These are phyloP conservation scores for Dermolepida albohirtum DNA, from an alignment of 2,888 invertebrate genomes.

Conservation along the genomic window DNA sequence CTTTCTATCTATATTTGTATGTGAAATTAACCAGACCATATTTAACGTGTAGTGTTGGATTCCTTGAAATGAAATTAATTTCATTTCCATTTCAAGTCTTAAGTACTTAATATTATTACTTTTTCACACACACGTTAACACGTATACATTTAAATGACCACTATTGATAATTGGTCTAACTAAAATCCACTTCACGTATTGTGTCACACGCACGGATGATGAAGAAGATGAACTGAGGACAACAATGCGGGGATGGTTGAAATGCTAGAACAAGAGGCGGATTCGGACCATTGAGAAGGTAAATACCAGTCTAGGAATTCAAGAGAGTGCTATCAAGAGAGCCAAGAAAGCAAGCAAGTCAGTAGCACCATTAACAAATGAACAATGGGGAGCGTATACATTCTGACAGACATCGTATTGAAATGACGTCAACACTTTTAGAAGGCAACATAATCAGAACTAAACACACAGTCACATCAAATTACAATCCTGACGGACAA, in stretches of 20 bases:
- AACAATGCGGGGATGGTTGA: slow-evolving; percentile 28
- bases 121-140: slow-evolving; percentile 11
- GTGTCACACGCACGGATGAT: slow-evolving; percentile 24
- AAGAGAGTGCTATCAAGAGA: slow-evolving; percentile 38
- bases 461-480: slow-evolving; percentile 53
- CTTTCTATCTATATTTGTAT: no score
- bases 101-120: slow-evolving; percentile 30
- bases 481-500: slow-evolving; percentile 46
- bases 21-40: slow-evolving; percentile 4
- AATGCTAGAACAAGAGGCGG: slow-evolving; percentile 45
- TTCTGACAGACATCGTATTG: slow-evolving; percentile 53
- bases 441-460: slow-evolving; percentile 44
- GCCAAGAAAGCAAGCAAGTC: slow-evolving; percentile 43
- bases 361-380: slow-evolving; percentile 53
- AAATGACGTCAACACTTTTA: slow-evolving; percentile 53
- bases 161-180: slow-evolving; percentile 35
- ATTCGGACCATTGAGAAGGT: slow-evolving; percentile 42
- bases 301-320: slow-evolving; percentile 46
- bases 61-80: slow-evolving; percentile 32
- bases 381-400: slow-evolving; percentile 47
- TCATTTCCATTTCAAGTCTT: slow-evolving; percentile 26
- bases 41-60: slow-evolving; percentile 14
- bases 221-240: slow-evolving; percentile 16
- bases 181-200: slow-evolving; percentile 29
- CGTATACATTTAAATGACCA: slow-evolving; percentile 27